phyloP scores from a whole-genome alignment of 2,888 invertebrate species.

The Neelides folsomi region DNA sequence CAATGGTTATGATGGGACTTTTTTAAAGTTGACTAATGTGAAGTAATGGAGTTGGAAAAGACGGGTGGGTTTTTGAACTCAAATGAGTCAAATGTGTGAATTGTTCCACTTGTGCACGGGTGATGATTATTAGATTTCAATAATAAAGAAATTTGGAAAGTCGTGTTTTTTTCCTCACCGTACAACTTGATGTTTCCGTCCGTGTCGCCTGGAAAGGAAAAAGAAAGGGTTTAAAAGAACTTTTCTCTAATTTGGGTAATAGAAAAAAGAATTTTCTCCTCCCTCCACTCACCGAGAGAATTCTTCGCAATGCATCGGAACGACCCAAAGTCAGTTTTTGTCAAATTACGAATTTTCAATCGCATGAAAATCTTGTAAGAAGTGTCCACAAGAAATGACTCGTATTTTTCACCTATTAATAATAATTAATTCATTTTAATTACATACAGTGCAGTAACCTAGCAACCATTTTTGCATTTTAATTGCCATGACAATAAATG shows the following conservation, averaged over 20 bases:
- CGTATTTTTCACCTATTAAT: slow-evolving; percentile 69
- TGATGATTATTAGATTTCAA: too few species aligned
- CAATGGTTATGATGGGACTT: neutral
- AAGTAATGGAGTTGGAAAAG: neutral
- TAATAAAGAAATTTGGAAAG: neutral
- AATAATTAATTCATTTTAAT: neutral
- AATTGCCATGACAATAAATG: too few species aligned
- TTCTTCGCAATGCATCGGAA: slow-evolving; percentile 86
- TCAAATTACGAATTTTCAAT: slow-evolving; percentile 70
- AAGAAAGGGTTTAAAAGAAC: neutral
- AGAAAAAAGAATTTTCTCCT: slow-evolving; percentile 30
- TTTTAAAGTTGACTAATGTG: neutral
- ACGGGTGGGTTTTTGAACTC: neutral
- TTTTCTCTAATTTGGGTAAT: neutral
- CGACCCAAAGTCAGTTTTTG: slow-evolving; percentile 66
- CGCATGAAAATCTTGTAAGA: slow-evolving; percentile 84
- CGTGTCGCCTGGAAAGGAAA: slow-evolving; percentile 55
- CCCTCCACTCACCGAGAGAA: slow-evolving; percentile 41
- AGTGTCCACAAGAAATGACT: slow-evolving; percentile 65
- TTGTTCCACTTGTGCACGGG: too few species aligned
- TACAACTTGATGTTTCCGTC: slow-evolving; percentile 79
- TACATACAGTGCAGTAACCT: too few species aligned
- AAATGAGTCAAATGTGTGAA: too few species aligned
- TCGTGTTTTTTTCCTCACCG: slow-evolving; percentile 45
- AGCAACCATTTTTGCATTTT: too few species aligned